phyloP scores from a whole-genome alignment of 2,113 vertebrate genomes.

The Barbus barbus region DNA sequence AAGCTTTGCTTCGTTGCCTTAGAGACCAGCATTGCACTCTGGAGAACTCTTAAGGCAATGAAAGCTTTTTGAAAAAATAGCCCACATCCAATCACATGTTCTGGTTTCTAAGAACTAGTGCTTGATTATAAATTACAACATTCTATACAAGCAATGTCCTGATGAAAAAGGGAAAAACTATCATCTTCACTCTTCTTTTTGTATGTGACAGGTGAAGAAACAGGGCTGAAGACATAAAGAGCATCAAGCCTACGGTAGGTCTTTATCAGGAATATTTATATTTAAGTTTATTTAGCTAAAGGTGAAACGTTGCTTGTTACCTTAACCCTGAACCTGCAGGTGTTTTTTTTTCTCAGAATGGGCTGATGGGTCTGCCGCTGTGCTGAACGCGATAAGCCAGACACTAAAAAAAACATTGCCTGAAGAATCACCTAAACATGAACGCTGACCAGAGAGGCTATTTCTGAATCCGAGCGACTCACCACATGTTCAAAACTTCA shows the following conservation, averaged over 20 bases:
- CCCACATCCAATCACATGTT: background rate
- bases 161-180: background rate
- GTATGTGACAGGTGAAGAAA: background rate
- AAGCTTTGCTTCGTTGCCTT: slow-evolving; percentile 4
- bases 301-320: background rate
- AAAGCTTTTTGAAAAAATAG: slow-evolving; percentile 2
- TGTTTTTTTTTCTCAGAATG: slow-evolving; percentile 56
- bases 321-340: slow-evolving; percentile 4
- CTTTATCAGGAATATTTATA: background rate
- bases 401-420: slow-evolving; percentile 66
- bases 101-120: background rate
- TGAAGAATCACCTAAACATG: slow-evolving; percentile 72
- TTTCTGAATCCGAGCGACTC: slow-evolving; percentile 74
- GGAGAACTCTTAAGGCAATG: background rate
- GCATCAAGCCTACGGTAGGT: background rate
- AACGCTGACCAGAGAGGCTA: slow-evolving; percentile 73
- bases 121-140: background rate
- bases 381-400: slow-evolving; percentile 70
- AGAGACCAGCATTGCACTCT: background rate
- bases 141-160: background rate
- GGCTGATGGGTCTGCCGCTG: slow-evolving; percentile 62
- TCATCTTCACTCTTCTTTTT: background rate
- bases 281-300: background rate
- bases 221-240: background rate
- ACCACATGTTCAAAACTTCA: slow-evolving; percentile 71